Conservation (phyloP, 2,888 invertebrate genomes). For the Drosophila mettleri region DNA sequence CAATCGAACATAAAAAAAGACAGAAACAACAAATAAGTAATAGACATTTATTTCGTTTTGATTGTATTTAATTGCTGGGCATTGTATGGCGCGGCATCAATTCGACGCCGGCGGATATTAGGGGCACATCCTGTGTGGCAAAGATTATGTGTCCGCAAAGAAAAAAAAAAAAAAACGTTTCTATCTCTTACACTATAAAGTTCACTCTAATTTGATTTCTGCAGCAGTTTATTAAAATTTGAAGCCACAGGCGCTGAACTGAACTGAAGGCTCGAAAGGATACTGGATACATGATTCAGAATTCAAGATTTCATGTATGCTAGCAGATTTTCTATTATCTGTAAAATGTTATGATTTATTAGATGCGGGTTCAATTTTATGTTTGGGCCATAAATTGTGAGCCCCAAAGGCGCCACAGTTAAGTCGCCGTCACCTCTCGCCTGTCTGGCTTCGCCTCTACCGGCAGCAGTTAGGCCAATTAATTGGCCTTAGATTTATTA, state of each 20-base stretch:
- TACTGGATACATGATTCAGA: slow-evolving; percentile 26
- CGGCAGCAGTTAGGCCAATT: slow-evolving; percentile 78
- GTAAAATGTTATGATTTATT: slow-evolving; percentile 75
- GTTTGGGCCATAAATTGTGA: slow-evolving; percentile 67
- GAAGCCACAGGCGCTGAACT: slow-evolving; percentile 42
- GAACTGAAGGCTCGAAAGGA: slow-evolving; percentile 8
- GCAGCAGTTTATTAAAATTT: slow-evolving; percentile 57
- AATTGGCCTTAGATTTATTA: slow-evolving; percentile 78
- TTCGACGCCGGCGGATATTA: slow-evolving; percentile 18
- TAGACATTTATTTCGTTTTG: slow-evolving; percentile 1
- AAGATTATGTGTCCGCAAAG: slow-evolving; percentile 50
- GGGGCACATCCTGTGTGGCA: slow-evolving; percentile 28
- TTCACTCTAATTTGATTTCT: slow-evolving; percentile 8
- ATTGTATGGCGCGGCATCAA: not conserved
- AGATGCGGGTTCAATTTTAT: slow-evolving; percentile 78
- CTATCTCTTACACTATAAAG: slow-evolving; percentile 31
- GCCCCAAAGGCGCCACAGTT: slow-evolving; percentile 35
- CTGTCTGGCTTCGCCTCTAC: slow-evolving; percentile 22
- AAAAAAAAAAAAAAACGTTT: slow-evolving; percentile 24
- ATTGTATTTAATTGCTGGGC: slow-evolving; percentile 13
- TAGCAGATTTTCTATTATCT: slow-evolving; percentile 73
- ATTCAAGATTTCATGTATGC: slow-evolving; percentile 38
- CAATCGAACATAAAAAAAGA: slow-evolving; percentile 4
- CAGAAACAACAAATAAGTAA: not conserved
- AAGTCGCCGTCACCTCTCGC: slow-evolving; percentile 5